Base-by-base conservation (phyloP, 1,140 invertebrate species). In the Helicoverpa zea region DNA sequence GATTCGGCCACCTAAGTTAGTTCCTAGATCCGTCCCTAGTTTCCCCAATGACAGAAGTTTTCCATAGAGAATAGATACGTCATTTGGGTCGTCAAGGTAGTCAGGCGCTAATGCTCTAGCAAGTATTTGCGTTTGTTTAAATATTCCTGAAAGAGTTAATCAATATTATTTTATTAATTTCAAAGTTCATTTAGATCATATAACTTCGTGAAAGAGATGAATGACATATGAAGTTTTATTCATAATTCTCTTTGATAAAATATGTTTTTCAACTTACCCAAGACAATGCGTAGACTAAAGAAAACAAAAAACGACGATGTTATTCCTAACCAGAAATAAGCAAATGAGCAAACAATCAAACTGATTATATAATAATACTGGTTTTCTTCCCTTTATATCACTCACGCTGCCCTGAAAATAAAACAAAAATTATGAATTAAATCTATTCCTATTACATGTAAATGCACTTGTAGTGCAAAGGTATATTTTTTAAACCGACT, bases 121-220 rank as follows among this genome's bases (percentile, higher is more conserved):
- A 35, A 97, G 87, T 30, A 95, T 96, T 87, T 97, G 97, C 13
- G 96, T 97, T 88, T 97, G 97, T 87, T 97, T 97, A 66, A 96
- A 96, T 63, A 96, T 87, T 82, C 96, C 85, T 87, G 73, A 54
- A 81, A 82, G 23, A 70, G 4, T 29, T 3, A 49, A 68, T 12
- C 1, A 3, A 13, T 29, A 23, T 9, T 29, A 29, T 61, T 61
- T 7, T 61, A 0, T 23, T 23, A 2, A 23, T 23, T 23, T 23
- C 2, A 23, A 23, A 23, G 5, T 43, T 43, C 35, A 9, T 43
- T 43, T 43, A 43, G 35, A 56, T 16, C 1, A 18, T 56, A 16
- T 56, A 18, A 56, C 7, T 16, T 4, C 9, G 2, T 5, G 23
- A 23, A 23, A 23, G 23, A 23, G 23, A 23, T 23, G 23, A 23